Evolutionary conservation across 1,140 invertebrate species (phyloP).

Genomic region (Stegodyphus mimosarum): DNA sequence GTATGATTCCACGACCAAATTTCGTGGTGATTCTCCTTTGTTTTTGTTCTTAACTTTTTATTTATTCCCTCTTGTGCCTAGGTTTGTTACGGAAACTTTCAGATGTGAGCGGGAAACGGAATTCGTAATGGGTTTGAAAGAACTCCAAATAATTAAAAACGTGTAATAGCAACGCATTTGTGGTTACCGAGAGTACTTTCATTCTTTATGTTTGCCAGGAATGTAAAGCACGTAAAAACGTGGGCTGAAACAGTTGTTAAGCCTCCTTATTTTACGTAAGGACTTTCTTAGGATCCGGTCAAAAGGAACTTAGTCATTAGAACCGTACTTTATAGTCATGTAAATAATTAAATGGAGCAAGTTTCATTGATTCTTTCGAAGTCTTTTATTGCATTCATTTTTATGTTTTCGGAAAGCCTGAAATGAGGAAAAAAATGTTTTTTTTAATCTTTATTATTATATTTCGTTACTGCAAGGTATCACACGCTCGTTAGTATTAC

Average conservation of each 20-base stretch:
- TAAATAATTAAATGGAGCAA: not conserved
- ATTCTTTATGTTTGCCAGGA: not conserved
- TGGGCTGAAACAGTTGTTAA: not conserved
- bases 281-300: too few relatives aligned
- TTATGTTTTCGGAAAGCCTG: not conserved
- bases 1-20: constrained; percentile 24
- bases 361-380: not conserved
- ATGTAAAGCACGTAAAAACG: not conserved
- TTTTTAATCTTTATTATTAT: too few relatives aligned
- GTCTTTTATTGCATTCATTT: not conserved
- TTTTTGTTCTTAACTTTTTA: constrained; percentile 9
- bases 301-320: too few relatives aligned
- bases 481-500: too few relatives aligned
- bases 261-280: not conserved
- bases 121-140: constrained; percentile 26
- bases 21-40: constrained; percentile 29
- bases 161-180: constrained; percentile 2
- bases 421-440: too few relatives aligned
- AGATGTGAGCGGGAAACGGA: constrained; percentile 7
- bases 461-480: too few relatives aligned
- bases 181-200: not conserved
- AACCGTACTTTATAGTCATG: too few relatives aligned
- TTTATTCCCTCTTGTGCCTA: constrained; percentile 2
- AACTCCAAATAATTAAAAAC: constrained; percentile 31
- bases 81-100: constrained; percentile 7